Percentiles rank a stretch among this genome's conserved stretches.
Conservation (phyloP, 2,797 vertebrate genomes). For the Enteromius afrohamiltoni region DNA sequence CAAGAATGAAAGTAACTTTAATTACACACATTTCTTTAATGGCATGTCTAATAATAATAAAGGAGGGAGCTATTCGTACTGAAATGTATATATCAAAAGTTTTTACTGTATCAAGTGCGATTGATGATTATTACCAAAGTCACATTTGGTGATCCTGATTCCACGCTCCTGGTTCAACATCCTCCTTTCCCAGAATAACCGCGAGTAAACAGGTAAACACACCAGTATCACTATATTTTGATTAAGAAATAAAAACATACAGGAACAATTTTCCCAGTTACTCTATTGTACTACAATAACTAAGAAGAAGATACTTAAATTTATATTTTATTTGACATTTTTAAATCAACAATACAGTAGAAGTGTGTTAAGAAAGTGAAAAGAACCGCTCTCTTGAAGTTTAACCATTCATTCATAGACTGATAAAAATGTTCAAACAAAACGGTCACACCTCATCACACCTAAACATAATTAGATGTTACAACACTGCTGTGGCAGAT, state of each 20-base stretch:
- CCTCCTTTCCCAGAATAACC: not conserved
- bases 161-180: not conserved
- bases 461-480: not conserved
- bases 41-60: not conserved
- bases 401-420: not conserved
- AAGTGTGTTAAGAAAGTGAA: constrained; percentile 5
- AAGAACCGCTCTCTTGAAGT: not conserved
- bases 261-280: not conserved
- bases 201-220: not conserved
- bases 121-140: not conserved
- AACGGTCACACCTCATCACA: not conserved
- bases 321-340: constrained; percentile 26
- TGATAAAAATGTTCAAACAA: not conserved
- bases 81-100: not conserved
- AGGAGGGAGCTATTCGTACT: not conserved
- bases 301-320: not conserved
- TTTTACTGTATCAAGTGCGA: not conserved
- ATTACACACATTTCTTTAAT: not conserved
- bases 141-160: not conserved
- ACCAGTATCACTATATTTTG: not conserved
- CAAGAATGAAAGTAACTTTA: not conserved
- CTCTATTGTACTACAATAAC: not conserved
- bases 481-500: constrained; percentile 18
- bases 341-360: constrained; percentile 6
- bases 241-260: not conserved